phyloP scores from a whole-genome alignment of 2,888 invertebrate species.

The Volucella zonaria region DNA sequence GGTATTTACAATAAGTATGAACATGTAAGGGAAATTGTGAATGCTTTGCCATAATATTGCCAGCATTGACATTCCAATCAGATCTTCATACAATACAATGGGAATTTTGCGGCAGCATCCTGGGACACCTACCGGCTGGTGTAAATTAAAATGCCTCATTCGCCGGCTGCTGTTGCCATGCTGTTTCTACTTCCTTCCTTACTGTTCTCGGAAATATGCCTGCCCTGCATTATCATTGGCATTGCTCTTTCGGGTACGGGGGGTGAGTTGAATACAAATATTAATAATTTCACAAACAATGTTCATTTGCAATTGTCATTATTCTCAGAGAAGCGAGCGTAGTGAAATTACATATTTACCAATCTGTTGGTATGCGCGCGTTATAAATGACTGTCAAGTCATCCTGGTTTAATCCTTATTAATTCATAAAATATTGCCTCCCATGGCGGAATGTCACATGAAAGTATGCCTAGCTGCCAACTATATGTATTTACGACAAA shows the following conservation, averaged over 20 bases:
- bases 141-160: slow-evolving; percentile 63
- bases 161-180: slow-evolving; percentile 31
- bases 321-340: slow-evolving; percentile 51
- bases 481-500: slow-evolving; percentile 48
- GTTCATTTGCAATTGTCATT: slow-evolving; percentile 72
- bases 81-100: slow-evolving; percentile 55
- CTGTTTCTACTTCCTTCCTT: slow-evolving; percentile 49
- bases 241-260: neutral
- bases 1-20: slow-evolving; percentile 1
- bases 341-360: slow-evolving; percentile 65
- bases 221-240: slow-evolving; percentile 43
- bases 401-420: slow-evolving; percentile 67
- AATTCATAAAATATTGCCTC: slow-evolving; percentile 61
- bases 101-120: slow-evolving; percentile 59
- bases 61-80: slow-evolving; percentile 68
- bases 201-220: slow-evolving; percentile 44
- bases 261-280: slow-evolving; percentile 26
- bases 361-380: slow-evolving; percentile 65
- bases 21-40: slow-evolving; percentile 54
- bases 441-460: slow-evolving; percentile 25
- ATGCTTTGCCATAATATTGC: slow-evolving; percentile 63
- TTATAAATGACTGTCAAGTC: slow-evolving; percentile 66
- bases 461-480: slow-evolving; percentile 3
- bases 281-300: slow-evolving; percentile 71
- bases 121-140: slow-evolving; percentile 65